Base-by-base conservation (phyloP, 2,888 invertebrate genomes). In the Emmelina monodactyla region DNA sequence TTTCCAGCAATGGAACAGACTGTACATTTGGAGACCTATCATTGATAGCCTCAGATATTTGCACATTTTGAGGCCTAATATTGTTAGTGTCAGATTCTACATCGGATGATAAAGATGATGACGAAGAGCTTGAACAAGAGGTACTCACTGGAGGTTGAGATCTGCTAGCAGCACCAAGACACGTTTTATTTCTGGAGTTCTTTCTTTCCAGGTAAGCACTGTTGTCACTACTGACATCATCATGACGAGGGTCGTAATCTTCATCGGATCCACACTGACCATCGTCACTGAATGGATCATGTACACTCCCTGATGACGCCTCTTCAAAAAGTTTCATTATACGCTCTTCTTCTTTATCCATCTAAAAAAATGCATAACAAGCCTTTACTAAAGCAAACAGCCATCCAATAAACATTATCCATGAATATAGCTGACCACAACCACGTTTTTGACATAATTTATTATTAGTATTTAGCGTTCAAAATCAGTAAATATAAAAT, bases 191-290 rank as follows among this genome's bases (percentile, higher is more conserved):
- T 33, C 33, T 25, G 15, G 22, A 25, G 22, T 25, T 28, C 25
- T 11, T 14, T 25, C 33, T 25, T 28, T 33, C 28, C 22, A 25
- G 28, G 28, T 22, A 25, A 25, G 33, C 33, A 25, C 33, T 33
- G 25, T 16, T 33, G 25, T 25, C 33, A 33, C 25, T 33, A 33
- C 28, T 33, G 28, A 33, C 33, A n/a, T 28, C 28, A 33, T 33
- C 28, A 13, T 33, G 9, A 16, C 16, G 12, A 33, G 28, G 28
- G 13, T 28, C 7, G 28, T 33, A 33, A 28, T 28, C 28, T 16
- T 13, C 14, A 28, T 33, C 28, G 14, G 33, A 33, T 28, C 33
- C 33, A 28, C 15, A 33, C 15, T 33, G 28, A 28, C 33, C 33
- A 33, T 22, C 33, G 14, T 33, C 33, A 28, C 33, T 28, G 15